Evolutionary conservation across 2,888 invertebrate species (phyloP).

Genomic region (Zaprionus lineosus): DNA sequence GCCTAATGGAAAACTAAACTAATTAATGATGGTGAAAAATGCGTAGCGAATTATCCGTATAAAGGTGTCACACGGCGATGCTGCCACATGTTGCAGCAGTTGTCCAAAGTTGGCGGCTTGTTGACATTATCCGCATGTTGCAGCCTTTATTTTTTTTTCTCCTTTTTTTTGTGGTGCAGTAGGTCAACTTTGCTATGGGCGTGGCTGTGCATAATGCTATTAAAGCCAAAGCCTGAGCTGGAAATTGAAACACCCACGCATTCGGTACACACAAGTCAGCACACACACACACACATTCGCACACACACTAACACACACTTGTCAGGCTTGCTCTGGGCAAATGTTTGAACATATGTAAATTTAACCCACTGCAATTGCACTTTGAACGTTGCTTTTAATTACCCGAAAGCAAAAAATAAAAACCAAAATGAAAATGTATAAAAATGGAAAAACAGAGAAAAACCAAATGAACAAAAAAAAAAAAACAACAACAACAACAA

Average conservation of each 20-base stretch:
- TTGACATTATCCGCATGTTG: constrained; percentile 14
- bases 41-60: constrained; percentile 62
- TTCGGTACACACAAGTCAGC: too few relatives aligned
- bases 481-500: constrained; percentile 9
- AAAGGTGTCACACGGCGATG: constrained; percentile 51
- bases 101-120: constrained; percentile 8
- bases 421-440: too few relatives aligned
- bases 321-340: constrained; percentile 40
- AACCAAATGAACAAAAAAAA: constrained; percentile 9
- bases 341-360: constrained; percentile 70
- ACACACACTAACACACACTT: constrained; percentile 33
- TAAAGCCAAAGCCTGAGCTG: constrained; percentile 55
- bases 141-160: too few relatives aligned
- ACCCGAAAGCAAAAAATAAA: constrained; percentile 48
- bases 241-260: constrained; percentile 70
- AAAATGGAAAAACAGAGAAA: too few relatives aligned
- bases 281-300: constrained; percentile 9
- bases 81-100: constrained; percentile 22
- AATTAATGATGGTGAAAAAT: constrained; percentile 69
- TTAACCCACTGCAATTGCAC: constrained; percentile 70
- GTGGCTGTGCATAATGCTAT: constrained; percentile 50
- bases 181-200: constrained; percentile 48
- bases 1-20: constrained; percentile 51
- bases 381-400: constrained; percentile 73
- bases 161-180: constrained; percentile 46